A percentile compares a stretch with the other conserved stretches of the same genome.
Conservation (phyloP, 2,113 vertebrate species). For the Lepisosteus oculatus region DNA sequence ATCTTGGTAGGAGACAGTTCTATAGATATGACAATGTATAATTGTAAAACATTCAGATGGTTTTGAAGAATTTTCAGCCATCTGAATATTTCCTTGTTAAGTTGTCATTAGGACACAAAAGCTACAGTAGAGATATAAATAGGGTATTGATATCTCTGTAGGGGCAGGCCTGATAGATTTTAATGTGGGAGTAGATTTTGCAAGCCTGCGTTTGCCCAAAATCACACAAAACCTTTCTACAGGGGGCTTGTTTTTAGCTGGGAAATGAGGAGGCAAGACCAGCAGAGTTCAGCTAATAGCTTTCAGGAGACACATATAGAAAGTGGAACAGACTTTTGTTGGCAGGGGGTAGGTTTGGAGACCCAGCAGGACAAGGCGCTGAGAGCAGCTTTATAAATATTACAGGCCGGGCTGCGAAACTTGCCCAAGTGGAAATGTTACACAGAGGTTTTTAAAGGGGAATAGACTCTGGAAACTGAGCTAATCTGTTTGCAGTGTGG, state of each 20-base stretch:
- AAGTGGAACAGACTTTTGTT: conserved; percentile 33
- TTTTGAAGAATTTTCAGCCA: too few species aligned
- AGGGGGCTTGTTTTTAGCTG: conserved; percentile 4
- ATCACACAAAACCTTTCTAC: conserved; percentile 26
- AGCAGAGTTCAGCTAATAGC: conserved; percentile 43
- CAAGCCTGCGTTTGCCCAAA: neutral
- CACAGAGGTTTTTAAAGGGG: conserved; percentile 33
- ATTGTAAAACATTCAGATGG: too few species aligned
- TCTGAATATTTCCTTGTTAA: too few species aligned
- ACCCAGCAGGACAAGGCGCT: conserved; percentile 44
- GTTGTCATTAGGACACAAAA: too few species aligned
- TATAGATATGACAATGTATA: too few species aligned
- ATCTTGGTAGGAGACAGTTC: too few species aligned
- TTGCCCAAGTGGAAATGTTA: conserved; percentile 56
- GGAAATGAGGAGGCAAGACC: conserved; percentile 31
- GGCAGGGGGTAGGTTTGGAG: conserved; percentile 28
- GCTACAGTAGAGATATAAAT: too few species aligned
- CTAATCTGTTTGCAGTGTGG: conserved; percentile 31
- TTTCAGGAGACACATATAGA: conserved; percentile 45
- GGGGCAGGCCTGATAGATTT: too few species aligned
- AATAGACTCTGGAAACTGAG: conserved; percentile 29
- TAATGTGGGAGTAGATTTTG: neutral
- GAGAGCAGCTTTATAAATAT: conserved; percentile 65
- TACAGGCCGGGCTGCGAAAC: conserved; percentile 47
- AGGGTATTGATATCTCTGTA: too few species aligned